phyloP scores from a whole-genome alignment of 2,113 vertebrate genomes.

The Elanus axillaris region DNA sequence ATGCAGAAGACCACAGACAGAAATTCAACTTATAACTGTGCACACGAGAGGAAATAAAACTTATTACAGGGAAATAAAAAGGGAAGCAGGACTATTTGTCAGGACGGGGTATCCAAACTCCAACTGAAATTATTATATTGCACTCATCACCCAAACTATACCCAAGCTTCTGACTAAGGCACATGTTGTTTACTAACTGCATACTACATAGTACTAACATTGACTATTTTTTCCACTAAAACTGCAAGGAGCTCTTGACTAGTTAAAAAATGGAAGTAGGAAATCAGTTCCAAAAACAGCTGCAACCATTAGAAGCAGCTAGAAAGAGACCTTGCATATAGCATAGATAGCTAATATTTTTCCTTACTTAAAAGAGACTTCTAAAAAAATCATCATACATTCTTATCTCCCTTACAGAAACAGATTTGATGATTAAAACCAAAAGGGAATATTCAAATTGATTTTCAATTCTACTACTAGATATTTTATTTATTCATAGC shows the following conservation, averaged over 20 bases:
- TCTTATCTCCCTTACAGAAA: not conserved
- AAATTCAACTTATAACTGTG: not conserved
- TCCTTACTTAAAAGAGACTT: not conserved
- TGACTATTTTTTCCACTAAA: not conserved
- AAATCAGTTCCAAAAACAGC: not conserved
- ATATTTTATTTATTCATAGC: not conserved
- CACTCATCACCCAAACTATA: not conserved
- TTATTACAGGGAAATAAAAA: not conserved
- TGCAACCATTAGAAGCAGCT: not conserved
- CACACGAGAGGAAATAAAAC: conserved; percentile 22
- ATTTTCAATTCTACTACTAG: not conserved
- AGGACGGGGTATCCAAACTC: not conserved
- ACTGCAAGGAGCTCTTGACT: not conserved
- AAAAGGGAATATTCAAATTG: not conserved
- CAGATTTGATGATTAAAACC: not conserved
- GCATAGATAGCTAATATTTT: not conserved
- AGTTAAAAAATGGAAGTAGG: not conserved
- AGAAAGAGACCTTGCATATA: not conserved
- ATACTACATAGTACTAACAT: not conserved
- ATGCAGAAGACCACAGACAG: conserved; percentile 25
- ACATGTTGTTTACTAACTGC: not conserved
- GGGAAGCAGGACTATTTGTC: not conserved
- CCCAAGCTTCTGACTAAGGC: not conserved
- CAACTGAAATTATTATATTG: not conserved
- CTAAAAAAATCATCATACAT: not conserved